A percentile compares a stretch with the other conserved stretches of the same genome.
Conservation (phyloP, 1,140 invertebrate species). For the Panagrolaimus sp. region DNA sequence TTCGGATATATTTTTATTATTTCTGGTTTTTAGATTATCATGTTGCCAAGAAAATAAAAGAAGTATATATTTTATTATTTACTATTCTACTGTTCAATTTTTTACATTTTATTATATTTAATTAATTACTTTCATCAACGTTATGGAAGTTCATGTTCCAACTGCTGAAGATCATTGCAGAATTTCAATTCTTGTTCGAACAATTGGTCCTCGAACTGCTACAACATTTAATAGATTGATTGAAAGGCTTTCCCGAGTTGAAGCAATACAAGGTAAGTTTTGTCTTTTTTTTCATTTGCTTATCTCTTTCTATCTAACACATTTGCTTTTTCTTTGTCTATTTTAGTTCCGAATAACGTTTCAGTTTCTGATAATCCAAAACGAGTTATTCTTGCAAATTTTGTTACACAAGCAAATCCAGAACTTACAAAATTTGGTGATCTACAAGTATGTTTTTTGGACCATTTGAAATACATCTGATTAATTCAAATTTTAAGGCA, state of each 20-base stretch:
- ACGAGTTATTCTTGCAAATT: slow-evolving; percentile 40
- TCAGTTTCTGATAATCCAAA: slow-evolving; percentile 47
- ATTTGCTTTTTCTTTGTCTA: no score
- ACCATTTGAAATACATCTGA: slow-evolving; percentile 18
- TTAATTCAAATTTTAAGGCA: slow-evolving; percentile 22
- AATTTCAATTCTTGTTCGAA: slow-evolving; percentile 14
- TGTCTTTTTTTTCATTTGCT: no score
- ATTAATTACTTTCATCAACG: neutral
- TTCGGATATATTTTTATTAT: no score
- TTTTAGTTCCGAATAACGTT: slow-evolving; percentile 16
- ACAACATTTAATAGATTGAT: slow-evolving; percentile 12
- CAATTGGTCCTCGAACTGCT: neutral
- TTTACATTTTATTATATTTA: no score
- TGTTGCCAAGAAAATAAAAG: no score
- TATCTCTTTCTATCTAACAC: no score
- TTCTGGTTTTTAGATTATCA: no score
- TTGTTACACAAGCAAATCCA: slow-evolving; percentile 38
- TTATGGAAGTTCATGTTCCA: slow-evolving; percentile 1
- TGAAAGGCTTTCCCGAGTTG: neutral
- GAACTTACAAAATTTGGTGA: slow-evolving; percentile 47
- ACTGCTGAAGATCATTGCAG: slow-evolving; percentile 2
- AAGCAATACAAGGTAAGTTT: neutral
- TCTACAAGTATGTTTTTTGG: slow-evolving; percentile 39
- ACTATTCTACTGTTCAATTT: no score
- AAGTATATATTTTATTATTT: no score